Evolutionary conservation across 1,140 invertebrate species (phyloP), one percentile per base, ranked within the genome.

Genomic region (Acromyrmex charruanus): DNA sequence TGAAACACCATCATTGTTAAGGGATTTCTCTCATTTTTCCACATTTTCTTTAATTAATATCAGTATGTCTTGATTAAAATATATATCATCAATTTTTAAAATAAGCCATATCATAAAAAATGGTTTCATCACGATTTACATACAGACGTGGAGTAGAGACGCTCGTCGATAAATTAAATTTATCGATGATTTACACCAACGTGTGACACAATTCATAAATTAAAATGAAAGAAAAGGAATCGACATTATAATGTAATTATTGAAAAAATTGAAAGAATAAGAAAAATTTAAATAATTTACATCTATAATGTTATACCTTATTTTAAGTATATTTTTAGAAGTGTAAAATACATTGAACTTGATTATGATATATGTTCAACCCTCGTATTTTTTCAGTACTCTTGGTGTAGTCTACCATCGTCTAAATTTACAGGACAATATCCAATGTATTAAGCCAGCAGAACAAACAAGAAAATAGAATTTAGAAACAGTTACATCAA

Each of bases 1-100:
- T 84, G 69, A 75, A 84, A 84, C 69, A 63, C 18, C 39, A 75
- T 84, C 80, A 14, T 68, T 59, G 31, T 81, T 39, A 18, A 14
- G 28, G 12, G 31, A 18, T 35, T 16, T 39, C 53, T 31, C 39
- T 75, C 69, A 35, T 75, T 74, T 84, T 84, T 74, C 44, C 39
- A 44, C 71, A 51, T 84, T 84, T 84, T 63, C 69, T 39, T 74
- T 84, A 84, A 84, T 84, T 84, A 84, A 74, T 84, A 84, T 39
- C 55, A 61, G 39, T 58, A 44, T 84, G 80, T 84, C 80, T 84
- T 84, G 69, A 84, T 84, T 84, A 84, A 82, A 84, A 84, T 84
- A 84, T 84, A 84, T 61, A 84, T 84, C 25, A 69, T 63, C 69
- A 84, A 61, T 84, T 84, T 84, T 55, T 7, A 51, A 61, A 84